Evolutionary conservation across 2,888 invertebrate species (phyloP), one percentile per base, ranked within the genome.

Genomic region (Hybos culiciformis): DNA sequence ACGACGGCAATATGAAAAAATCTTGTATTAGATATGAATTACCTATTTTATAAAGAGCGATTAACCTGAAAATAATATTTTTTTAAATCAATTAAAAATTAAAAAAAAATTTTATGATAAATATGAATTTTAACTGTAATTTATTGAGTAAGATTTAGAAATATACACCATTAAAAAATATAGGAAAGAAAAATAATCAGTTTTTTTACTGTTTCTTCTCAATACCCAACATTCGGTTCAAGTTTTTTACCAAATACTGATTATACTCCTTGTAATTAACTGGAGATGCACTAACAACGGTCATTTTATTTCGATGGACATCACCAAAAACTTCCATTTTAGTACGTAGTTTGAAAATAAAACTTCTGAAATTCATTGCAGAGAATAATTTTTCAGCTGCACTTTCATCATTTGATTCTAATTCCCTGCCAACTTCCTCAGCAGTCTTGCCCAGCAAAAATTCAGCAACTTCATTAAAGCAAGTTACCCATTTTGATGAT

Each of bases 311-410:
- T 34, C 87, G 75, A 18, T 54, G 53, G 52, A 56, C 56, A 44
- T 65, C 64, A 61, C 90, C 93, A 61, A 81, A 98, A 11, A 77
- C 82, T 67, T 98, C 97, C 69, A 86, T 75, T 67, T 90, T 92
- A 24, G 85, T 80, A 44, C 93, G 73, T 53, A 94, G 71, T 62
- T 83, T 87, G 60, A 94, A 85, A 23, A 84, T 71, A 57, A 77
- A 88, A 0, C 79, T 75, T 56, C 77, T 80, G 63, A 96, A 94
- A 52, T 79, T 76, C 21, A 84, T 76, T 6, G 78, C 74, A 19
- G 79, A 74, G 53, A 92, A 81, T 43, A 83, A 70, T 32, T 74
- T 72, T 39, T 77, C 69, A 60, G 77, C 70, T 58, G 79, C 84
- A 5, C 69, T 73, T 2, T 75, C 70, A 45, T 77, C 73, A 64